Conservation (phyloP, 1,140 invertebrate genomes). For the Rhopalosiphum maidis region DNA sequence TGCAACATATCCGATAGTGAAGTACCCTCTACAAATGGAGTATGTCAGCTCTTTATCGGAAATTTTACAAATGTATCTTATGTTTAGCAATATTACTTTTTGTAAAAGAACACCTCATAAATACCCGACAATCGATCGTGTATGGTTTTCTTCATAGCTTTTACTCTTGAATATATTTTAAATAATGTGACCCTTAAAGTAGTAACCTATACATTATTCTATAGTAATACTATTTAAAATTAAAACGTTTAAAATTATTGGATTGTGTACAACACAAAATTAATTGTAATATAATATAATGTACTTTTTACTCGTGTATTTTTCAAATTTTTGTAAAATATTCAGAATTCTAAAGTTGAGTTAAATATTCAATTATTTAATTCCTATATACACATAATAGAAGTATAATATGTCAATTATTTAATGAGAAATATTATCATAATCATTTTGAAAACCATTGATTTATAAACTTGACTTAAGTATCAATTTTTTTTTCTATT, state of each 20-base stretch:
- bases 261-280: neutral
- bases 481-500: neutral
- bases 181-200: neutral
- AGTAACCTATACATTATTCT: neutral
- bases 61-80: neutral
- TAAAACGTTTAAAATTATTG: neutral
- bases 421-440: neutral
- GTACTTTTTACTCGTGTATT: neutral
- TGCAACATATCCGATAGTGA: neutral
- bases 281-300: neutral
- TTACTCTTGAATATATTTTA: neutral
- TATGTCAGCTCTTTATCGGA: neutral
- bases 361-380: neutral
- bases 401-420: neutral
- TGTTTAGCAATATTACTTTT: constrained; percentile 25
- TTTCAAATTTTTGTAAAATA: neutral
- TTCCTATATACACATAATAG: neutral
- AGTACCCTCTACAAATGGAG: constrained; percentile 12
- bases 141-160: neutral
- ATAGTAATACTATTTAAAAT: neutral
- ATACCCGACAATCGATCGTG: neutral
- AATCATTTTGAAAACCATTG: neutral
- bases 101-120: neutral
- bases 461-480: neutral
- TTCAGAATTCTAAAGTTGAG: neutral